Base-by-base conservation (phyloP, 2,888 invertebrate species). In the Athalia cordata region DNA sequence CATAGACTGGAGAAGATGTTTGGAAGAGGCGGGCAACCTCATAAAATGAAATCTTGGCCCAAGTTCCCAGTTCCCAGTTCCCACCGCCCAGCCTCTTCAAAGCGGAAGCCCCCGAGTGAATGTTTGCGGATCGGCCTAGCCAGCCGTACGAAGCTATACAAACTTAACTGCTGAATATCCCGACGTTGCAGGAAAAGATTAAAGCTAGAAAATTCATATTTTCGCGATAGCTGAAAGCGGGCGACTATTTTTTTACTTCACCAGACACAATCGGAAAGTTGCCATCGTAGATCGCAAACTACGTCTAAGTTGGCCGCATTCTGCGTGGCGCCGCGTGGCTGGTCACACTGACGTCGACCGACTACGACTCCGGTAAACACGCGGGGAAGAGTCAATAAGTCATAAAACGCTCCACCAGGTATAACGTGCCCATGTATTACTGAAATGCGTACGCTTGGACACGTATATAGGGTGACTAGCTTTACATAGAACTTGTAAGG, bases 321-420 rank as follows among this genome's bases (percentile, higher is more conserved):
- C 86, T 83, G 83, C 81, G 83, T 85, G 87, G 88, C 87, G 88
- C 88, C 88, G 85, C 82, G 82, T 83, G 85, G 85, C 84, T 85
- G 59, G 61, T 52, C 87, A 84, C 84, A 82, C 82, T 80, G 83
- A 83, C 79, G 79, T 80, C 80, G 13, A 61, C 68, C 52, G 29
- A 50, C 29, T 79, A 79, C 81, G 81, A 78, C 82, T 86, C 84
- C 86, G 83, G 87, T 87, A 88, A 88, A 88, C 85, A 86, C 87
- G 83, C 87, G 83, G 79, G 83, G 83, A 82, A 85, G 85, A 87
- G 86, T 87, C 86, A 87, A 88, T 88, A 88, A 88, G 87, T 88
- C 87, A 87, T 88, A 87, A 88, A 88, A 86, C 59, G 72, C 45
- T 72, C 72, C 59, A 72, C 72, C 72, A 13, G 47, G 72, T 72